Evolutionary conservation across 2,113 vertebrate species (phyloP).

Genomic region (Andinoacara biseriatus): DNA sequence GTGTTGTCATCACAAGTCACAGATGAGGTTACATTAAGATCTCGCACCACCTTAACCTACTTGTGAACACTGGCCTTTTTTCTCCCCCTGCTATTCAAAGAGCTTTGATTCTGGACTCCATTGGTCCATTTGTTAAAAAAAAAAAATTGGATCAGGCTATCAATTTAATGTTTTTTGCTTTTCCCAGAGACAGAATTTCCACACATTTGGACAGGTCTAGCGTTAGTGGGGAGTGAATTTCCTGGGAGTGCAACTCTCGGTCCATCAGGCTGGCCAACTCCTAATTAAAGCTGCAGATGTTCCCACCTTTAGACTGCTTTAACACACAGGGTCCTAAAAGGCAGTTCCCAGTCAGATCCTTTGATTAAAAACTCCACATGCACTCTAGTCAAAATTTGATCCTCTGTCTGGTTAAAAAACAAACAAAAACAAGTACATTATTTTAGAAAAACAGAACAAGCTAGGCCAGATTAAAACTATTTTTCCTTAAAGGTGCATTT

Average conservation of each 20-base stretch:
- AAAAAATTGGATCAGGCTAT: neutral
- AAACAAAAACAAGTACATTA: too few relatives aligned
- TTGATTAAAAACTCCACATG: neutral
- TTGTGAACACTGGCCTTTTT: neutral
- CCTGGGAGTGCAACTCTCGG: neutral
- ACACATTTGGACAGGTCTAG: neutral
- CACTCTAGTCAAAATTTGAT: neutral
- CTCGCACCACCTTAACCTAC: neutral
- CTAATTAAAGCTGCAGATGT: neutral
- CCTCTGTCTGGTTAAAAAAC: neutral
- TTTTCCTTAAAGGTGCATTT: neutral
- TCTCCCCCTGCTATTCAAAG: neutral
- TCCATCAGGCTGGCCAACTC: neutral
- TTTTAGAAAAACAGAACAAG: neutral
- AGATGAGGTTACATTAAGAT: neutral
- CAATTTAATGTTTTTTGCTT: too few relatives aligned
- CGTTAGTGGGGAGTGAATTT: neutral
- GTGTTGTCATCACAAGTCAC: slow-evolving; percentile 2
- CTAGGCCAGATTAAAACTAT: neutral
- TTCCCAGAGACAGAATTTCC: neutral
- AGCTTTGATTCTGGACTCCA: neutral
- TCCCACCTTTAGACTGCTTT: neutral
- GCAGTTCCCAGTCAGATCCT: too few relatives aligned
- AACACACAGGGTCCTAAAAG: neutral
- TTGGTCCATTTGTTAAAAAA: neutral